phyloP scores from a whole-genome alignment of 2,888 invertebrate species.

The Heteromyza rotundicornis region DNA sequence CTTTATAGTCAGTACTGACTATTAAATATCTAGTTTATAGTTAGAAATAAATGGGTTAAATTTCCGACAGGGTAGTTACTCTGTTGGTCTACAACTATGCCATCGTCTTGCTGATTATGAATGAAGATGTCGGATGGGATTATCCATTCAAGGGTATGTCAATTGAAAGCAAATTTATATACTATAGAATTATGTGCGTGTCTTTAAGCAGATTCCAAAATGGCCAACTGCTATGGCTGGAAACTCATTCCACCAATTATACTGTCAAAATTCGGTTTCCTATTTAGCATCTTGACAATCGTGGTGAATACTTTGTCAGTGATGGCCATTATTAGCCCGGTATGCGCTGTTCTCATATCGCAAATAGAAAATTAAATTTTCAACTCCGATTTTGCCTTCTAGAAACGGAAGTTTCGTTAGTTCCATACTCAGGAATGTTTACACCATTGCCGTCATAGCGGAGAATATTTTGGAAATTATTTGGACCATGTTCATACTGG shows the following conservation, averaged over 20 bases:
- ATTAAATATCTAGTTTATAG: too few species aligned
- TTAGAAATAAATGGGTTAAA: too few species aligned
- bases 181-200: neutral
- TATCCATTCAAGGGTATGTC: constrained; percentile 37
- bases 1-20: too few species aligned
- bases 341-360: constrained; percentile 26
- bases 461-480: constrained; percentile 41
- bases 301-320: constrained; percentile 35
- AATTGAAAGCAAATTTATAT: neutral
- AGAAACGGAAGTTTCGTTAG: constrained; percentile 33
- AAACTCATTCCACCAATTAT: constrained; percentile 36
- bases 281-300: constrained; percentile 37
- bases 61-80: too few species aligned
- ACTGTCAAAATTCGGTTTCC: constrained; percentile 39
- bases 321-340: constrained; percentile 34
- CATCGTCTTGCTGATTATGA: constrained; percentile 38
- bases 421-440: constrained; percentile 44
- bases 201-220: constrained; percentile 38
- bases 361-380: neutral
- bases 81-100: constrained; percentile 41
- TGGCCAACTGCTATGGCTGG: constrained; percentile 39
- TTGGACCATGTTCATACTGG: constrained; percentile 35
- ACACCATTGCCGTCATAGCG: constrained; percentile 35
- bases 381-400: neutral
- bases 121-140: constrained; percentile 38